Conservation (phyloP, 2,888 invertebrate species). For the Cartodere bifasciata region DNA sequence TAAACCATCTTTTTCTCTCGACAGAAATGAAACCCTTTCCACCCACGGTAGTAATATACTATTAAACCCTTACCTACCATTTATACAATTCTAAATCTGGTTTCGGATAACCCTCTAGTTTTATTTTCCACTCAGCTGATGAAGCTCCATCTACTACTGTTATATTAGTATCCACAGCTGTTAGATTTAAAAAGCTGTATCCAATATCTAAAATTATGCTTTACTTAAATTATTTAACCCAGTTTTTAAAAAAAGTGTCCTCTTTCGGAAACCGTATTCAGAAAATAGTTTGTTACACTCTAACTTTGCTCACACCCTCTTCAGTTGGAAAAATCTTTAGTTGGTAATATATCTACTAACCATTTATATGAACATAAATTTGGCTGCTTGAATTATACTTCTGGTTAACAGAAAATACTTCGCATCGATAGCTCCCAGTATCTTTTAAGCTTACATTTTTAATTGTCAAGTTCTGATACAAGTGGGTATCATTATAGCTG, state of each 20-base stretch:
- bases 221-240: not conserved
- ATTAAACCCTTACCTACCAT: conserved; percentile 1
- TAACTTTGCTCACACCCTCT: no score
- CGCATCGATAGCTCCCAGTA: conserved; percentile 27
- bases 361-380: no score
- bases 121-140: conserved; percentile 38
- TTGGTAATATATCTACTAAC: no score
- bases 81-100: conserved; percentile 39
- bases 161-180: conserved; percentile 26
- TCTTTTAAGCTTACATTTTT: conserved; percentile 19
- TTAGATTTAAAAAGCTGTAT: conserved; percentile 26
- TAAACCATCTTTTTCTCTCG: no score
- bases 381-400: no score
- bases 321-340: no score
- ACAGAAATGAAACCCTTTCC: no score
- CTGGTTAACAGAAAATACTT: conserved; percentile 24
- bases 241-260: no score
- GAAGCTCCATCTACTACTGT: conserved; percentile 23
- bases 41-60: no score
- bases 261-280: no score
- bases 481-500: conserved; percentile 7
- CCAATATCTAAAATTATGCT: conserved; percentile 19
- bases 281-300: no score
- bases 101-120: conserved; percentile 42
- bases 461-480: conserved; percentile 18